A percentile compares a stretch with the other conserved stretches of the same genome.
phyloP scores from a whole-genome alignment of 2,113 vertebrate species.

The Sitta europaea region DNA sequence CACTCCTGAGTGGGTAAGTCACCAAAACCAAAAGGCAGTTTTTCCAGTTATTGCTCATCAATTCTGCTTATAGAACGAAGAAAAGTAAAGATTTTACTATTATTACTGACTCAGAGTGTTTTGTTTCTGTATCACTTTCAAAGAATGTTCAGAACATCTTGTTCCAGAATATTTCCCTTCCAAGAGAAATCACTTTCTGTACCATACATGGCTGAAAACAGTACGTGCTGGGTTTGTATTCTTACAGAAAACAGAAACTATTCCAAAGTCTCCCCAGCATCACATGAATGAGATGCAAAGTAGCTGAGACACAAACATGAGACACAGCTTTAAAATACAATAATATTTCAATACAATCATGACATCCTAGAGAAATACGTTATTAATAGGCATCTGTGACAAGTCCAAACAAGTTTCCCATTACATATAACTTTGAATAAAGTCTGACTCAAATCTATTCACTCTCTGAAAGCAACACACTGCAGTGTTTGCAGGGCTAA shows the following conservation, averaged over 20 bases:
- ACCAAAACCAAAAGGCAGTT: background rate
- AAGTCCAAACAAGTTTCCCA: background rate
- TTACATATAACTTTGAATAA: background rate
- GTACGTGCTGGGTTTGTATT: background rate
- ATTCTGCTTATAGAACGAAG: background rate
- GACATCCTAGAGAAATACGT: background rate
- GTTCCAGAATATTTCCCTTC: constrained; percentile 28
- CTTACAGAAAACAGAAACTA: background rate
- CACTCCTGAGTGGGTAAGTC: background rate
- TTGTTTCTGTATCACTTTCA: constrained; percentile 42
- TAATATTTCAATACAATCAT: background rate
- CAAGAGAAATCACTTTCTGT: constrained; percentile 12
- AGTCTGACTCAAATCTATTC: background rate
- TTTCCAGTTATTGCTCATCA: background rate
- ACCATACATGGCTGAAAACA: constrained; percentile 4
- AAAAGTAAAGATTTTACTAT: constrained; percentile 5
- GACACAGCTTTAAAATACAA: background rate
- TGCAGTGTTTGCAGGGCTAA: background rate
- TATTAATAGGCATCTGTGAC: background rate
- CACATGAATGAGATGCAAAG: background rate
- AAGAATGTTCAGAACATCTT: constrained; percentile 41
- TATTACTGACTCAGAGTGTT: constrained; percentile 31
- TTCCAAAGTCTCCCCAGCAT: background rate
- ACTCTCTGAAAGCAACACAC: background rate
- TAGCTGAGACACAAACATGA: background rate